Conservation (phyloP, 2,113 vertebrate genomes). For the Colossoma macropomum region DNA sequence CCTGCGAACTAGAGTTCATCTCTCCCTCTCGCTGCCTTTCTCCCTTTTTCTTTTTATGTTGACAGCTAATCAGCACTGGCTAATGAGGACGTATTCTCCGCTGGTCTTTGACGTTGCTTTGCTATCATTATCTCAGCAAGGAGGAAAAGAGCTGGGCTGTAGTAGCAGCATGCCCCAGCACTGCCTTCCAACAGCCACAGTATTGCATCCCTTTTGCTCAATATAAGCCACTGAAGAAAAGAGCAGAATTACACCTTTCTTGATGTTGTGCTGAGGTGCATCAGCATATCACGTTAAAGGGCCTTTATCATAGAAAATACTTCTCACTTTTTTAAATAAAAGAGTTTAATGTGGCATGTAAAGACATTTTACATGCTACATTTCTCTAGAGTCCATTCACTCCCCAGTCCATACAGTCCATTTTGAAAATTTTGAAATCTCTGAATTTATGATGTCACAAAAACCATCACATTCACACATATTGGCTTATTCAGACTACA, state of each 20-base stretch:
- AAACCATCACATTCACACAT: too few species aligned
- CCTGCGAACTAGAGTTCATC: slow-evolving; percentile 57
- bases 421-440: too few species aligned
- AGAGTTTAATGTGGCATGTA: too few species aligned
- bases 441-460: too few species aligned
- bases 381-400: too few species aligned
- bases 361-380: too few species aligned
- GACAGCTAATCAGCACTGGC: slow-evolving; percentile 66
- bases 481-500: too few species aligned
- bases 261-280: background rate
- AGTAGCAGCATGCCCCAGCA: slow-evolving; percentile 4
- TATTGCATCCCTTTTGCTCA: background rate
- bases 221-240: background rate
- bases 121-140: slow-evolving; percentile 52
- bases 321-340: too few species aligned
- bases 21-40: background rate
- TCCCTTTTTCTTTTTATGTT: slow-evolving; percentile 45
- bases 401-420: too few species aligned
- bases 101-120: slow-evolving; percentile 35
- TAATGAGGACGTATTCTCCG: slow-evolving; percentile 62
- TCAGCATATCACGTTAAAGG: background rate
- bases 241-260: background rate
- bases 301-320: too few species aligned
- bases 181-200: background rate
- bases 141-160: slow-evolving; percentile 24